Evolutionary conservation across 2,113 vertebrate genomes (phyloP), one percentile per base, ranked within the genome.

Genomic region (Otolemur garnettii): DNA sequence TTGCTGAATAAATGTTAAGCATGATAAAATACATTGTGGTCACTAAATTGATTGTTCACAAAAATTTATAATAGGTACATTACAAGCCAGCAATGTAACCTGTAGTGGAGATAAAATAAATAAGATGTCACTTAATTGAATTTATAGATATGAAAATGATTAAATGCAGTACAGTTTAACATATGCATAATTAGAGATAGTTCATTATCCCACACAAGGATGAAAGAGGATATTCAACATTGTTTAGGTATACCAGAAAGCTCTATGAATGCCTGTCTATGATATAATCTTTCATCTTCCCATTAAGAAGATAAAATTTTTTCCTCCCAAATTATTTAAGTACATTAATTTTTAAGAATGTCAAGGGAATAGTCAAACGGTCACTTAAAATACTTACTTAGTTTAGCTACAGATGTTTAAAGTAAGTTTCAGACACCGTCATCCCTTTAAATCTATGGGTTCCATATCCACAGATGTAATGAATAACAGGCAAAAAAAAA

Each of bases 1-100:
- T 89, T 93, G 68, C 2, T 96, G 57, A 94, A 84, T 95, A 87
- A 95, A 88, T 60, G 79, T 94, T 74, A 95, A 94, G 13, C 50
- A 69, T 60, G 15, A 83, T 78, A 91, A 90, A 95, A 96, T 64
- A 10, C 71, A 95, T n/a, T 28, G 78, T 75, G 77, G 68, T 64
- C 71, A 94, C 7, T 94, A 93, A 60, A 90, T 0, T 82, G 35
- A 91, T 66, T 86, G 22, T 87, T 68, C 42, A 79, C 68, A 60
- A 66, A 91, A 93, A 93, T 26, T 0, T 79, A 82, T 71, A 92
- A 42, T 74, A 82, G 1, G 33, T 33, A 88, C 8, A 92, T 62
- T 71, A 66, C 13, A 93, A 88, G 21, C 26, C 53, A 90, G 38
- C 14, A 96, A 7, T 55, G 14, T 9, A 95, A 9, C 53, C 57